These are phyloP conservation scores for Phrynocephalus forsythii DNA, from an alignment of 2,797 vertebrate species.

Conservation along the genomic window DNA sequence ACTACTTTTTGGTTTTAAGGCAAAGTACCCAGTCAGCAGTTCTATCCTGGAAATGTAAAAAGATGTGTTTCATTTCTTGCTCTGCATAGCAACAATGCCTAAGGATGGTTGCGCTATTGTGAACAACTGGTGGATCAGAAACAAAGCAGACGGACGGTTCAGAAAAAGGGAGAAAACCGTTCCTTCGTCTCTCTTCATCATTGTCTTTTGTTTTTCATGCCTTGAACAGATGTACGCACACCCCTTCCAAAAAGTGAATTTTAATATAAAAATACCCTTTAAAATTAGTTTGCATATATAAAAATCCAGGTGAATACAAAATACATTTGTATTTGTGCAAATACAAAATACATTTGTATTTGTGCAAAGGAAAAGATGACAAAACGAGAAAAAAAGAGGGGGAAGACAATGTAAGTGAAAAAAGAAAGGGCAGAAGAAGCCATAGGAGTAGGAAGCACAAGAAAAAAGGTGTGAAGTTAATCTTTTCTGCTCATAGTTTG, in stretches of 20 bases:
- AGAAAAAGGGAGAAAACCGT: not conserved
- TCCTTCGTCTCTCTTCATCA: conserved; percentile 12
- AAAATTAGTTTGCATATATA: not conserved
- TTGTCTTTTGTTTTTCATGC: not conserved
- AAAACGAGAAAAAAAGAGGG: too few species aligned
- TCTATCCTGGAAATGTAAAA: not conserved
- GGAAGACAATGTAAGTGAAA: not conserved
- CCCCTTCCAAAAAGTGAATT: too few species aligned
- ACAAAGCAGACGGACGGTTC: not conserved
- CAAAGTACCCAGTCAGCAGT: not conserved
- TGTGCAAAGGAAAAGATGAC: too few species aligned
- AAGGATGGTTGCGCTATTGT: not conserved
- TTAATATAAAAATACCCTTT: not conserved
- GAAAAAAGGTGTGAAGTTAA: too few species aligned
- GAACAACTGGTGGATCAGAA: not conserved
- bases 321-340: too few species aligned
- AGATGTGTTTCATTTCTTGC: conserved; percentile 1
- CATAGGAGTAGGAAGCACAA: too few species aligned
- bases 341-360: not conserved
- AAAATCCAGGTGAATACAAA: not conserved
- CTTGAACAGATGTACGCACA: not conserved
- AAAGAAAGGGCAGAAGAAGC: too few species aligned
- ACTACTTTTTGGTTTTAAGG: not conserved
- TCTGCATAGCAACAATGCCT: not conserved
- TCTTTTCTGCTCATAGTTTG: too few species aligned